Evolutionary conservation across 92 coral and sea anemone species (phyloP).

Genomic region (Epizoanthus stellaris): DNA sequence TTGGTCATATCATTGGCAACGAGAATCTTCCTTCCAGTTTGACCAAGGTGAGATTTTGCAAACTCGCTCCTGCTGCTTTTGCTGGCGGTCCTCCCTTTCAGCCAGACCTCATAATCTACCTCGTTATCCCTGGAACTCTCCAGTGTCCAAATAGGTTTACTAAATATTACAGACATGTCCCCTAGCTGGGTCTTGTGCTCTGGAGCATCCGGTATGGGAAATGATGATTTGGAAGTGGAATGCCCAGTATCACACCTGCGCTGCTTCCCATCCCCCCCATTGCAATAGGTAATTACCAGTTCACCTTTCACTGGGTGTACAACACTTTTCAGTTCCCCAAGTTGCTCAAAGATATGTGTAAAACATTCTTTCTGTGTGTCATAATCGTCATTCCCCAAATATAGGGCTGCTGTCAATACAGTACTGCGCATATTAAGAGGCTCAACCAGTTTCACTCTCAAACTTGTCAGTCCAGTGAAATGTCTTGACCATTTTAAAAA

Average conservation of each 20-base stretch:
- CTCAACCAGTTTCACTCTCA: no score
- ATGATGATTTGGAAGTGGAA: slow-evolving; percentile 26
- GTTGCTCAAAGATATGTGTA: background rate
- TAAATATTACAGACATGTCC: background rate
- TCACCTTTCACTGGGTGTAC: background rate
- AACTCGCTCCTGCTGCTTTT: slow-evolving; percentile 7
- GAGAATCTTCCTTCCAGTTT: slow-evolving; percentile 8
- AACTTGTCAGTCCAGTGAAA: no score
- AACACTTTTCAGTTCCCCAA: background rate
- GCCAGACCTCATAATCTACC: background rate
- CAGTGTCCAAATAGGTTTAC: slow-evolving; percentile 21
- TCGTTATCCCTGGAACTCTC: background rate
- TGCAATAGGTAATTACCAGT: slow-evolving; percentile 8
- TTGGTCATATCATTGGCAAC: background rate
- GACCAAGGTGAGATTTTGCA: slow-evolving; percentile 29
- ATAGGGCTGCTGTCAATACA: slow-evolving; percentile 5
- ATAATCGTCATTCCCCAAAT: background rate
- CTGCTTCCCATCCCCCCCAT: slow-evolving; percentile 38
- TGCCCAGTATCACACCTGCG: slow-evolving; percentile 26
- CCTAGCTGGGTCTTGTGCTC: slow-evolving; percentile 22
- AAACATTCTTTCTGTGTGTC: slow-evolving; percentile 10
- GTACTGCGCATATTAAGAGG: slow-evolving; percentile 5
- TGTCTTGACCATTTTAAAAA: slow-evolving; percentile 18
- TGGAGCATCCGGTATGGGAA: background rate
- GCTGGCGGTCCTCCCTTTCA: no score